Evolutionary conservation across 2,888 invertebrate species (phyloP), one percentile per base, ranked within the genome.

Genomic region (Tenthredo notha): DNA sequence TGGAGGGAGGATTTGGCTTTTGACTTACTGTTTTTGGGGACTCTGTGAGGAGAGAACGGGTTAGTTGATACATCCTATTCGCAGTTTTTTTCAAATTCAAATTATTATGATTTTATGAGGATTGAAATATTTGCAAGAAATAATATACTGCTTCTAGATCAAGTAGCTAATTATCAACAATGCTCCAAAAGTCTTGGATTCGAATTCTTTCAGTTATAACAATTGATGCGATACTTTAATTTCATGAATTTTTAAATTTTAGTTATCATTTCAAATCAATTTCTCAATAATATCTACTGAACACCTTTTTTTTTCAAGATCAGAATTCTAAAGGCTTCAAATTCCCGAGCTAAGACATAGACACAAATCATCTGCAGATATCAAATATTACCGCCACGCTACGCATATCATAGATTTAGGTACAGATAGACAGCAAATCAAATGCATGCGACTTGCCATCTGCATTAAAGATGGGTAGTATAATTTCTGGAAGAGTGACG

Each of bases 11-110:
- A 29, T 0, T 29, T 12, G 15, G 18, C 10, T 29, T 33, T 29
- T 25, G 25, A 67, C 67, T 67, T 67, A 33, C 33, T 29, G 10
- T 67, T 67, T 67, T 67, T 67, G 2, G 29, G 67, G 67, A 18
- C 33, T 12, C 67, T 67, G 67, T 67, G 33, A 18, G 67, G 33
- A 33, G 18, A 67, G 33, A 67, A 67, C 67, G 25, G 67, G 33
- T 67, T 67, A 67, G 25, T 50, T 18, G 18, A 50, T 67, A 18
- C 67, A 67, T 67, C 67, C 67, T 67, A 33, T 67, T 67, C 67
- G 25, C n/a, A 67, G 29, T 33, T 4, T 67, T 67, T 33, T 33
- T 33, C 1, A 29, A 33, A 33, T 15, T 18, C 18, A 18, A 18
- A 50, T 18, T 50, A 50, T 2, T 1, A 50, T 50, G 18, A 50